Percentiles rank a stretch among this genome's conserved stretches.
Evolutionary conservation across 2,797 vertebrate genomes (phyloP).

Genomic region (Pitangus sulphuratus): DNA sequence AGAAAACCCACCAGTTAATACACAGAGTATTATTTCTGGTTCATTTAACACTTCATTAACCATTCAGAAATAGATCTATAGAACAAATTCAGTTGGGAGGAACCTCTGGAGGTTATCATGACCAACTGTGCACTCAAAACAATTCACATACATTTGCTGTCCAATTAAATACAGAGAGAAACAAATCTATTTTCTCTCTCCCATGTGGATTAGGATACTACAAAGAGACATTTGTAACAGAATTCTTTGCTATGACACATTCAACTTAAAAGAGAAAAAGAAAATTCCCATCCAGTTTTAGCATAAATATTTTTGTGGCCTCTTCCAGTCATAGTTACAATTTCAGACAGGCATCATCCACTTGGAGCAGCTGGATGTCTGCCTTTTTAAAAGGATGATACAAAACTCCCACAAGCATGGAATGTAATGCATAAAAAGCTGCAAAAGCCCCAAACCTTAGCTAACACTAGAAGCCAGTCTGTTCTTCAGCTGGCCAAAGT

Average conservation of each 20-base stretch:
- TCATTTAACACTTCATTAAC: constrained; percentile 1
- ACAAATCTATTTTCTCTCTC: not conserved
- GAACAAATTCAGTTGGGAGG: not conserved
- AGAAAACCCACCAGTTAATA: not conserved
- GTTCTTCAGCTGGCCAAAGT: not conserved
- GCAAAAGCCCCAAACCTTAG: not conserved
- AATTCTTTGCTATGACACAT: not conserved
- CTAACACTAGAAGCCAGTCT: not conserved
- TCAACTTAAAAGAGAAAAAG: not conserved
- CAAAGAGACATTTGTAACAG: not conserved
- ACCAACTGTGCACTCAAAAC: not conserved
- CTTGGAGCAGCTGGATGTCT: constrained; percentile 11
- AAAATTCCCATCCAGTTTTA: constrained; percentile 28
- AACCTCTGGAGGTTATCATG: not conserved
- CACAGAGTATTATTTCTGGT: not conserved
- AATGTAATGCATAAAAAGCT: not conserved
- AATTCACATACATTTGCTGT: not conserved
- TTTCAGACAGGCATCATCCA: constrained; percentile 11
- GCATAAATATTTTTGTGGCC: constrained; percentile 5
- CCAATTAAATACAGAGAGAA: not conserved
- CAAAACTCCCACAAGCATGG: not conserved
- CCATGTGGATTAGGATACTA: not conserved
- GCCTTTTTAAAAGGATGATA: not conserved
- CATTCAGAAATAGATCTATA: not conserved
- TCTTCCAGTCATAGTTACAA: not conserved